Conservation (phyloP, 1,140 invertebrate species). For the Brachionus angularis region DNA sequence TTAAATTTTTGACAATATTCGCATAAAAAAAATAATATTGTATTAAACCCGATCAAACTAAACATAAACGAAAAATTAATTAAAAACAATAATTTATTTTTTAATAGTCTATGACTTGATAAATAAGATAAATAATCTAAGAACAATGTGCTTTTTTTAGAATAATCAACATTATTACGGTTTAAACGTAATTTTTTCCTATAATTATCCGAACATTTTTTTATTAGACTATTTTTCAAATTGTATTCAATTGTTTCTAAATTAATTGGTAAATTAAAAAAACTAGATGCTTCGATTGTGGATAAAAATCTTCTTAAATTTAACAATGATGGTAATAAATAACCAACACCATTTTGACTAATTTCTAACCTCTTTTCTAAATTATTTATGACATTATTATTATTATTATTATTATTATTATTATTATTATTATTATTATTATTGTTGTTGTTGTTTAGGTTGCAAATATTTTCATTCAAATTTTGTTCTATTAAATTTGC, state of each 20-base stretch:
- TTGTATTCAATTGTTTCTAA: slow-evolving; percentile 35
- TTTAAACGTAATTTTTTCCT: too few relatives aligned
- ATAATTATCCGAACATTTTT: slow-evolving; percentile 1
- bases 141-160: too few relatives aligned
- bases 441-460: neutral
- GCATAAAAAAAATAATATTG: neutral
- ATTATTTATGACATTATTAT: too few relatives aligned
- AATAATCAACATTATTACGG: too few relatives aligned
- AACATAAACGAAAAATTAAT: slow-evolving; percentile 30
- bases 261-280: slow-evolving; percentile 29
- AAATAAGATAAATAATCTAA: slow-evolving; percentile 2
- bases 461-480: neutral
- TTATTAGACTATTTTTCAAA: slow-evolving; percentile 36
- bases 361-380: neutral
- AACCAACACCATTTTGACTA: slow-evolving; percentile 24
- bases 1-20: slow-evolving; percentile 1
- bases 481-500: neutral
- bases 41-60: neutral
- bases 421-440: too few relatives aligned
- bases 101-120: neutral
- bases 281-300: slow-evolving; percentile 7
- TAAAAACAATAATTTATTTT: slow-evolving; percentile 1
- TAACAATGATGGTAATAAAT: neutral
- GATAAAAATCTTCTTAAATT: slow-evolving; percentile 31
- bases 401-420: too few relatives aligned